Base-by-base conservation (phyloP, 2,113 vertebrate species). In the Oriolus oriolus region DNA sequence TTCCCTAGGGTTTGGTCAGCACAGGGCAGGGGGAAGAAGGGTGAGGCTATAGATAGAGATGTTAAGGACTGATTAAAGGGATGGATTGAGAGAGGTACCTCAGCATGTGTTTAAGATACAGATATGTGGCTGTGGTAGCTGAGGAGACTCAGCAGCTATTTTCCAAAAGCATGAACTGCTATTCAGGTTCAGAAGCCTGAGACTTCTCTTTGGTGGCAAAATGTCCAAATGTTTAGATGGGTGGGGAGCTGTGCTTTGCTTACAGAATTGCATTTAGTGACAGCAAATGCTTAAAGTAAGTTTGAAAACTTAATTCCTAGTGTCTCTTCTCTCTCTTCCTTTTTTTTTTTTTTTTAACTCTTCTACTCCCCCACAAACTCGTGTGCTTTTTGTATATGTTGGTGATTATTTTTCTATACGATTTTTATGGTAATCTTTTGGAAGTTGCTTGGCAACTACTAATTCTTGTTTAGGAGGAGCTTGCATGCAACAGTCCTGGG, bases 361-460 rank as follows among this genome's bases (percentile, higher is more conserved):
- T 71, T 56, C 61, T 56, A 60, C 63, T 84, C 54, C 68, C 5
- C 31, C 59, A 47, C 59, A 77, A 57, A 49, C n/a, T 77, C 30
- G 22, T 74, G 50, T 84, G 28, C 35, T 70, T 89, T 78, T 39
- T 92, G 45, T 79, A 45, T 2, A 5, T 4, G 1, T 54, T 63
- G 49, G 26, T 74, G 71, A 65, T 73, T 76, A 44, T 49, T 84
- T 89, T 87, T 91, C 73, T 78, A 7, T 59, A n/a, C 24, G 28
- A 5, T 91, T 81, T 90, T 74, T 49, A 30, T 45, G 47, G 39
- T 87, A 77, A 50, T 74, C 69, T 59, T 61, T 70, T 78, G 44
- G 42, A 93, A 59, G 65, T 85, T 95, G 65, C 91, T 71, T 93
- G 82, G 88, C 86, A 95, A 71, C 82, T 78, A 31, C 78, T 75